Base-by-base conservation (phyloP, 2,113 vertebrate species). In the Hiodon tergisus region DNA sequence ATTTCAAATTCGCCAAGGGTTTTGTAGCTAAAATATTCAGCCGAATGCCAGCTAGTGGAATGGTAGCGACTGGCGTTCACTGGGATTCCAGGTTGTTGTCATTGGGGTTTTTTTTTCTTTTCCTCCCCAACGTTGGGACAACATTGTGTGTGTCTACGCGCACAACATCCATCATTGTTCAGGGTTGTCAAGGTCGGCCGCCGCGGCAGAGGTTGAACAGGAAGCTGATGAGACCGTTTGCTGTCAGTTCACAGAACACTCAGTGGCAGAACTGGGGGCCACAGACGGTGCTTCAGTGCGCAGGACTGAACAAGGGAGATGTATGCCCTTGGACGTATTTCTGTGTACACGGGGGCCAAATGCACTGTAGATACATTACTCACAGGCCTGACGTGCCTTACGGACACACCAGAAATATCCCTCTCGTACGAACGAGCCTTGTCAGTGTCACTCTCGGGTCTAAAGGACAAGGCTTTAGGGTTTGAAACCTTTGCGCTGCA, bases 311-410 rank as follows among this genome's bases (percentile, higher is more conserved):
- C 54, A 74, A 54, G 31, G 10, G 47, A 47, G 6, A 6, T 46
- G 73, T 51, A 53, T 66, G 72, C 31, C 72, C 72, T 74, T 74
- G 63, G 63, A 58, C 63, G 14, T 8, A 46, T 51, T 16, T 31
- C 57, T 58, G 63, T 57, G 61, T 55, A 73, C 54, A 67, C 50
- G 16, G 10, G 52, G 61, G 60, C n/a, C 17, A 63, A 54, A 65
- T 14, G 48, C n/a, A 10, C 53, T 53, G 53, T 55, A 63, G 63
- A 75, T 9, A n/a, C 46, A 50, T 75, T 75, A 75, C 53, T 67
- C 72, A 73, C 59, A 31, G 4, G 58, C 11, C 54, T 50, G 68
- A 67, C 17, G 73, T 68, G 65, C 63, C 63, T 67, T 11, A 13
- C 47, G 63, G 73, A 59, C 13, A 4, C 55, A 16, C 46, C 73